Conservation (phyloP, 2,888 invertebrate genomes). For the Strigamia transsilvanica region DNA sequence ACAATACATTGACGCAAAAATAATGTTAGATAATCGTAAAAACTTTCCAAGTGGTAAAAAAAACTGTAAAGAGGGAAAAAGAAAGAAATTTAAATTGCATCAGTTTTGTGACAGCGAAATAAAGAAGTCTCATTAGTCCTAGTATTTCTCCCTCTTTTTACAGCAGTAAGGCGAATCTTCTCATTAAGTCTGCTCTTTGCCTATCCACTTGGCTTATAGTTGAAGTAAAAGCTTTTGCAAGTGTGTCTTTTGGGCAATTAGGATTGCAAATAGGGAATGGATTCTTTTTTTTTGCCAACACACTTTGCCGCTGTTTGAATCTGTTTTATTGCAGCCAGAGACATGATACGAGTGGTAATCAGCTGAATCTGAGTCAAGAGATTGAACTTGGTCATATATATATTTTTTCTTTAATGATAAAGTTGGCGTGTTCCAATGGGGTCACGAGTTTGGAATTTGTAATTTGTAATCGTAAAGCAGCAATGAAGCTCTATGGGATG, state of each 20-base stretch:
- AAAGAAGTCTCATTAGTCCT: conserved; percentile 21
- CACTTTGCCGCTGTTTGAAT: conserved; percentile 32
- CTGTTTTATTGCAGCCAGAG: conserved; percentile 23
- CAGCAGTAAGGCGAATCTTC: neutral
- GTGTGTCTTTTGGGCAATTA: conserved; percentile 47
- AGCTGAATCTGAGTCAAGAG: conserved; percentile 17
- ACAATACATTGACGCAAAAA: too few species aligned
- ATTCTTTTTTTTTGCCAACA: neutral
- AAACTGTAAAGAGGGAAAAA: neutral
- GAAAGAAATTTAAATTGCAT: neutral
- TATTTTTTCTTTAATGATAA: conserved; percentile 24
- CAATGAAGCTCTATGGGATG: conserved; percentile 32
- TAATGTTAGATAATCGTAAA: neutral
- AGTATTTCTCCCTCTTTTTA: neutral
- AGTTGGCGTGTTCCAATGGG: conserved; percentile 32
- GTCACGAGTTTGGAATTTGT: conserved; percentile 42
- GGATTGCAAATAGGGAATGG: conserved; percentile 47
- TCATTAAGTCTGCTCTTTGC: conserved; percentile 35
- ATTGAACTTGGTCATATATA: conserved; percentile 18
- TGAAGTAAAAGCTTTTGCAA: conserved; percentile 49
- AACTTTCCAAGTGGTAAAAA: neutral
- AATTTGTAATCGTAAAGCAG: conserved; percentile 40
- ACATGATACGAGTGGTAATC: conserved; percentile 42
- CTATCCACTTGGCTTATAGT: conserved; percentile 41
- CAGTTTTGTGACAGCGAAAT: conserved; percentile 25